A percentile compares a stretch with the other conserved stretches of the same genome.
phyloP scores from a whole-genome alignment of 2,888 invertebrate species.

The Nomada lathburiana region DNA sequence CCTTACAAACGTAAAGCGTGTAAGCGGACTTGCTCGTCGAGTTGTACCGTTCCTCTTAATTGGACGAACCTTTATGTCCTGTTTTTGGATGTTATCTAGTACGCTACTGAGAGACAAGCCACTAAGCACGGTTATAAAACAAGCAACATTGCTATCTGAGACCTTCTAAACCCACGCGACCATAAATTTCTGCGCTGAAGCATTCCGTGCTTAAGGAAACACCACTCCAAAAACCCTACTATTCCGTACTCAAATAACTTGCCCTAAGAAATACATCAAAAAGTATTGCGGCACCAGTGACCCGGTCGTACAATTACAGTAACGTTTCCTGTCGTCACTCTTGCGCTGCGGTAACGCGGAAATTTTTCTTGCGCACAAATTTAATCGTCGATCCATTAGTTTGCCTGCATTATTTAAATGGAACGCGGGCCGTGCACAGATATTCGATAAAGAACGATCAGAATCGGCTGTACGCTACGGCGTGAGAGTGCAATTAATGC shows the following conservation, averaged over 20 bases:
- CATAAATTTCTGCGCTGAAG: conserved; percentile 10
- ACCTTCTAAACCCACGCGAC: conserved; percentile 13
- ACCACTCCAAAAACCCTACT: not conserved
- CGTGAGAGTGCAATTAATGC: conserved; percentile 56
- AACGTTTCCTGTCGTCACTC: not conserved
- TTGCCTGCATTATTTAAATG: too few species aligned
- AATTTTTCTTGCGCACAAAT: too few species aligned
- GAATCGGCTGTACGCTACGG: not conserved
- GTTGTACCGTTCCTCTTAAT: conserved; percentile 18
- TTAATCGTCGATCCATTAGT: too few species aligned
- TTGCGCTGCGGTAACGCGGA: too few species aligned
- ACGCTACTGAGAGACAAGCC: conserved; percentile 23
- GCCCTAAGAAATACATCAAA: not conserved
- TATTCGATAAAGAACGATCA: too few species aligned
- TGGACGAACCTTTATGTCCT: conserved; percentile 10
- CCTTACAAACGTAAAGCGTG: not conserved
- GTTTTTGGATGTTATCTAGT: conserved; percentile 18
- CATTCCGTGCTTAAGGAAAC: conserved; percentile 6
- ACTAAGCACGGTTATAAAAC: conserved; percentile 27
- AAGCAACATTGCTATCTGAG: conserved; percentile 14
- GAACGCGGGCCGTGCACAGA: too few species aligned
- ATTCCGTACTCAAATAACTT: not conserved
- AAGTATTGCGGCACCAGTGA: not conserved
- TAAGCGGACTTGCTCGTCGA: not conserved
- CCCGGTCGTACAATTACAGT: too few species aligned